These are phyloP conservation scores for Diplosoma virens DNA, from an alignment of 23 tunicate genomes.

Conservation along the genomic window DNA sequence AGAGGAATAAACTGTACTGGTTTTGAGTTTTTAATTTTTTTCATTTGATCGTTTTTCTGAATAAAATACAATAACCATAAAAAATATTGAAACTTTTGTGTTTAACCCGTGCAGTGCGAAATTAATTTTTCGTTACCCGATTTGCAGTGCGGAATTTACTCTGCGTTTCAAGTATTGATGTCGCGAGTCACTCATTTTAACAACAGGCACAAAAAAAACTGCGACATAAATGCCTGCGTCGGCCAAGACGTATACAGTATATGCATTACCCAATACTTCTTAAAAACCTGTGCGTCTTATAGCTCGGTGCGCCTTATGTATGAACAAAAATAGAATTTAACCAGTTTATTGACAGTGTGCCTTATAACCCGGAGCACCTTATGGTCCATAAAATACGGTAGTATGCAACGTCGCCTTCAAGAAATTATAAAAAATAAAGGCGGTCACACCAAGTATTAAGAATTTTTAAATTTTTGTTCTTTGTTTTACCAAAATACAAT, in stretches of 20 bases:
- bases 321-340: constrained; percentile 21
- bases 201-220: background rate
- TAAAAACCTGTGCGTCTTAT: constrained; percentile 27
- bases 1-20: constrained; percentile 46
- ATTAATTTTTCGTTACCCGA: too few species aligned
- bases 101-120: background rate
- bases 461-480: too few species aligned
- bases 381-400: constrained; percentile 33
- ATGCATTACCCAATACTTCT: constrained; percentile 17
- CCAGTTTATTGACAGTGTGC: constrained; percentile 37
- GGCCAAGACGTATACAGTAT: too few species aligned
- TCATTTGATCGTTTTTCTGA: constrained; percentile 46
- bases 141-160: background rate
- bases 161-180: background rate
- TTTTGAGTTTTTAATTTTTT: constrained; percentile 47
- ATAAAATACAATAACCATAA: constrained; percentile 34
- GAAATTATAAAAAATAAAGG: too few species aligned
- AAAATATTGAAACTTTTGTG: constrained; percentile 19
- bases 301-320: constrained; percentile 44
- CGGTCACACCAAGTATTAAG: too few species aligned
- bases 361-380: constrained; percentile 28
- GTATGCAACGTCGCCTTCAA: too few species aligned
- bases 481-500: too few species aligned
- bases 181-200: background rate
- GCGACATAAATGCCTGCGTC: background rate